These are phyloP conservation scores for Heliopora coerulea DNA, from an alignment of 92 coral and sea anemone species.

Conservation along the genomic window DNA sequence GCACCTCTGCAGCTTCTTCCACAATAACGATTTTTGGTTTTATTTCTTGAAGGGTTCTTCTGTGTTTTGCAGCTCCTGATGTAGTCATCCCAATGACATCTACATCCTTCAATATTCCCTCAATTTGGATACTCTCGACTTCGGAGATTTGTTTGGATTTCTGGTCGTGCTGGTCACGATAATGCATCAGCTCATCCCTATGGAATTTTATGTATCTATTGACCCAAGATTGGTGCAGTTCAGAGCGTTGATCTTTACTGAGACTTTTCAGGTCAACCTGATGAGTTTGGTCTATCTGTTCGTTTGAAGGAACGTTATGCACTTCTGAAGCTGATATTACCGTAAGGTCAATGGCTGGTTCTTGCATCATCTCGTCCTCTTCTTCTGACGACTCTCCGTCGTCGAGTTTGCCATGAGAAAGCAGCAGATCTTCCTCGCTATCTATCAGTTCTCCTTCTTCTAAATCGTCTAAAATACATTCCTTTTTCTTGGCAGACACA, in stretches of 20 bases:
- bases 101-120: constrained; percentile 49
- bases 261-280: constrained; percentile 22
- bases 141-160: background rate
- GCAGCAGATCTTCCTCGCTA: background rate
- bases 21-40: constrained; percentile 64
- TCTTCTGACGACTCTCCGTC: background rate
- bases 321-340: background rate
- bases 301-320: background rate
- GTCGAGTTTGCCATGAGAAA: background rate
- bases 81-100: constrained; percentile 85
- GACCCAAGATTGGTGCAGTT: constrained; percentile 21
- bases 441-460: constrained; percentile 34
- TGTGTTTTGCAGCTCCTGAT: constrained; percentile 68
- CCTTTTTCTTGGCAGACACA: background rate
- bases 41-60: constrained; percentile 52
- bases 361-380: background rate
- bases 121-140: constrained; percentile 20
- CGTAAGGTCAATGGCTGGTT: background rate
- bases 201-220: constrained; percentile 7
- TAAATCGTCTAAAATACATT: background rate
- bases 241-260: constrained; percentile 5
- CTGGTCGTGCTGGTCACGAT: background rate
- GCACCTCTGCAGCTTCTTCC: constrained; percentile 85
- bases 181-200: background rate
- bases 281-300: background rate